Evolutionary conservation across 2,888 invertebrate genomes (phyloP).

Genomic region (Linyphia triangularis): DNA sequence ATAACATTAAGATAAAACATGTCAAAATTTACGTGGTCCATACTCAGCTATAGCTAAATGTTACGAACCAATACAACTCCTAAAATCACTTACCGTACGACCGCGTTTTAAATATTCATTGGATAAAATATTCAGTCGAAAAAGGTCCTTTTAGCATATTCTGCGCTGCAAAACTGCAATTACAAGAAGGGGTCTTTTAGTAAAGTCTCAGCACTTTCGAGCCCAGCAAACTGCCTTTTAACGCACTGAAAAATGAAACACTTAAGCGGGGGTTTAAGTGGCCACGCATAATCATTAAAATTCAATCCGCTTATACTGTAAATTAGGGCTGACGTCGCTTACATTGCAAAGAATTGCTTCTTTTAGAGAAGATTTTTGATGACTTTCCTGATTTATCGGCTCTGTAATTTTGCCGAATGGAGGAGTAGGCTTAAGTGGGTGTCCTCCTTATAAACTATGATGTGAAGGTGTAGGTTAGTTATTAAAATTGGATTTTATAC

Average conservation of each 20-base stretch:
- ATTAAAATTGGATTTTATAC: neutral
- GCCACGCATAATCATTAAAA: conserved; percentile 50
- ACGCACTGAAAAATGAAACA: conserved; percentile 32
- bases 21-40: no score
- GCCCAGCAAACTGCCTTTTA: neutral
- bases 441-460: no score
- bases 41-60: neutral
- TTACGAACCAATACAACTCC: neutral
- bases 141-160: conserved; percentile 1
- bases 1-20: no score
- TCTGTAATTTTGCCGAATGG: conserved; percentile 28
- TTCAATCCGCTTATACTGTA: conserved; percentile 38
- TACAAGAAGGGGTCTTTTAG: conserved; percentile 15
- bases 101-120: conserved; percentile 54
- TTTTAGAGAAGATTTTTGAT: conserved; percentile 12
- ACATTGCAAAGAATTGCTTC: conserved; percentile 1
- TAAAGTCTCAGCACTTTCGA: neutral
- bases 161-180: conserved; percentile 18
- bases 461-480: neutral
- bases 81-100: conserved; percentile 28
- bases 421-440: neutral
- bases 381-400: conserved; percentile 19
- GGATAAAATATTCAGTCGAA: conserved; percentile 20
- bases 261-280: neutral
- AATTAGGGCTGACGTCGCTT: conserved; percentile 13